A percentile compares a stretch with the other conserved stretches of the same genome.
These are phyloP conservation scores for Allacma fusca DNA, from an alignment of 2,888 invertebrate species.

Conservation along the genomic window DNA sequence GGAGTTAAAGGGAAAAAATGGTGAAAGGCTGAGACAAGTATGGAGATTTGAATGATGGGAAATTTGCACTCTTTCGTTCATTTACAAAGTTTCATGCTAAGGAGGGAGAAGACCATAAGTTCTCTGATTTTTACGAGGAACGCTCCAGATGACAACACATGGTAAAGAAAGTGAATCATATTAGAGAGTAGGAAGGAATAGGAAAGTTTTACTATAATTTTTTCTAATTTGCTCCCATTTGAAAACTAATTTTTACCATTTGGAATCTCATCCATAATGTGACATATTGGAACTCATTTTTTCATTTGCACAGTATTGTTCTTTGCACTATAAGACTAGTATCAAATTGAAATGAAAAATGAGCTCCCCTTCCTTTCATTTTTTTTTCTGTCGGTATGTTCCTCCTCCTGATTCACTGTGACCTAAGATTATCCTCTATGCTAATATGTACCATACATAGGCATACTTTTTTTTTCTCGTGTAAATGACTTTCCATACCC, in stretches of 20 bases:
- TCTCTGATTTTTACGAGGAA: slow-evolving; percentile 44
- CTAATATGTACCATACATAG: not conserved
- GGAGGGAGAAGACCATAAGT: slow-evolving; percentile 42
- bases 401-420: not conserved
- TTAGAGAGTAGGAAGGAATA: slow-evolving; percentile 46
- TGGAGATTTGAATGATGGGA: slow-evolving; percentile 43
- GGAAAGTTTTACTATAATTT: slow-evolving; percentile 61
- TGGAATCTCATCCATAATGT: slow-evolving; percentile 62
- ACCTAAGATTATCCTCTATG: not conserved
- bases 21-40: not conserved
- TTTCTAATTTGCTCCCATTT: slow-evolving; percentile 62
- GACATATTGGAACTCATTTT: slow-evolving; percentile 60
- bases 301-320: slow-evolving; percentile 52
- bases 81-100: slow-evolving; percentile 43
- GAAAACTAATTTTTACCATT: slow-evolving; percentile 62
- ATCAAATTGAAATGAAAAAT: slow-evolving; percentile 61
- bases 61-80: slow-evolving; percentile 50
- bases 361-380: slow-evolving; percentile 50
- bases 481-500: not conserved
- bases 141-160: slow-evolving; percentile 57
- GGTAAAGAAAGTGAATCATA: slow-evolving; percentile 57
- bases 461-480: not conserved
- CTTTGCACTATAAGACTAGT: slow-evolving; percentile 44
- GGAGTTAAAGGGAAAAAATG: slow-evolving; percentile 5
- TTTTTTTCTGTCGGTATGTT: not conserved